Conservation (phyloP, 2,113 vertebrate species). For the Piaya cayana region DNA sequence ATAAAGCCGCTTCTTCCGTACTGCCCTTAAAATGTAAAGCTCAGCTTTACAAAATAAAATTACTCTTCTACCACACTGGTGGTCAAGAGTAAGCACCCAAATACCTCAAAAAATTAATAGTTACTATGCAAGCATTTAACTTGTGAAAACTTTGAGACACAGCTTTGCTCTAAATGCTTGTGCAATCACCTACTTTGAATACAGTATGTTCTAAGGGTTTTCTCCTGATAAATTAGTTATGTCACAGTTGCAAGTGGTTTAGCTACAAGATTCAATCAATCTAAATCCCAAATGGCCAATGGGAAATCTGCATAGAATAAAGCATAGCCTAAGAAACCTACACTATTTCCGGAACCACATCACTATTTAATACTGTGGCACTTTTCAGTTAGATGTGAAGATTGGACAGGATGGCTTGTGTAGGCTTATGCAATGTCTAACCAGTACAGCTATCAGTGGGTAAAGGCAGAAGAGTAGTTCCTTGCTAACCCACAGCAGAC, state of each 20-base stretch:
- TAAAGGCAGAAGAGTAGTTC: background rate
- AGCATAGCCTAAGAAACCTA: background rate
- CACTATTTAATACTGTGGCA: background rate
- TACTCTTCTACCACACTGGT: background rate
- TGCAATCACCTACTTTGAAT: background rate
- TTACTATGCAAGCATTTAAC: background rate
- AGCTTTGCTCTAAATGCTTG: background rate
- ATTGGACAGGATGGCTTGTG: background rate
- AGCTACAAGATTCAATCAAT: constrained; percentile 16
- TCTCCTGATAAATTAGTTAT: background rate
- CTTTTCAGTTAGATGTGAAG: background rate
- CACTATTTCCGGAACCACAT: background rate
- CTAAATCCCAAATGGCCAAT: background rate
- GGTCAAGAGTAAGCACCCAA: background rate
- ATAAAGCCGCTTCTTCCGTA: background rate
- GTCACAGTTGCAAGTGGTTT: background rate
- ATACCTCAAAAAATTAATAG: background rate
- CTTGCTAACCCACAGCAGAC: background rate
- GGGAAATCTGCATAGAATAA: background rate
- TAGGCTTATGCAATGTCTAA: background rate
- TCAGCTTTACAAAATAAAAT: background rate
- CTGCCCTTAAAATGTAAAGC: background rate
- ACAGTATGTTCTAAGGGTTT: background rate
- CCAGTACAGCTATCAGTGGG: background rate
- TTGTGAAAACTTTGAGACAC: background rate